Base-by-base conservation (phyloP, 2,113 vertebrate species). In the Sinosuthora webbiana region DNA sequence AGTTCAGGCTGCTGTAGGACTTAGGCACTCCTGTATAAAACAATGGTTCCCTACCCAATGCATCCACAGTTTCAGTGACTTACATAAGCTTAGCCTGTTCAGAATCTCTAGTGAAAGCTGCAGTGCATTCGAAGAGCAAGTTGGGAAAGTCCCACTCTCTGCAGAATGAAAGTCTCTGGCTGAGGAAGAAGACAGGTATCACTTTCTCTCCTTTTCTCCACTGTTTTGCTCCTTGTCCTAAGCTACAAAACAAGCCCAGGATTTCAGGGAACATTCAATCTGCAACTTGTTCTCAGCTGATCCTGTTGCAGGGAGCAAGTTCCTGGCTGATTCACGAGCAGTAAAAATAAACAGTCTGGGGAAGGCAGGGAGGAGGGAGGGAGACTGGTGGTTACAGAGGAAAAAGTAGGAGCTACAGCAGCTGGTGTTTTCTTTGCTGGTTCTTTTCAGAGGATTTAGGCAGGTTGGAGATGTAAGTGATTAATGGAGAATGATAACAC, bases 401-500 rank as follows among this genome's bases (percentile, higher is more conserved):
- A 94, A 96, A 91, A 89, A 95, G 93, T 84, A 95, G 95, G 87
- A 96, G 96, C 89, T 92, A 92, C 95, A 96, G 95, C 96, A 97
- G 96, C 95, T 97, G 94, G 93, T 97, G 95, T 97, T 96, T 97
- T 95, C 95, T 96, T 97, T 96, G 79, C 96, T 97, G 97, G 79
- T 95, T 96, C 93, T 97, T 96, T 97, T 97, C 95, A 97, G 93
- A 94, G 87, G 95, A 87, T 92, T 94, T 95, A 92, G 95, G 87
- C 95, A 97, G 95, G 93, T 94, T 93, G 93, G 95, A 95, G 95
- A 95, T 94, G 96, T 94, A 92, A 93, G 93, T 97, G 96, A 96
- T 95, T 96, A 93, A 97, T 97, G 94, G 71, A 93, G 91, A 95
- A 96, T 94, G 94, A 97, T 96, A 97, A 94, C 94, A 95, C 93